Evolutionary conservation across 2,797 vertebrate genomes (phyloP).

Genomic region (Oophaga sylvatica): DNA sequence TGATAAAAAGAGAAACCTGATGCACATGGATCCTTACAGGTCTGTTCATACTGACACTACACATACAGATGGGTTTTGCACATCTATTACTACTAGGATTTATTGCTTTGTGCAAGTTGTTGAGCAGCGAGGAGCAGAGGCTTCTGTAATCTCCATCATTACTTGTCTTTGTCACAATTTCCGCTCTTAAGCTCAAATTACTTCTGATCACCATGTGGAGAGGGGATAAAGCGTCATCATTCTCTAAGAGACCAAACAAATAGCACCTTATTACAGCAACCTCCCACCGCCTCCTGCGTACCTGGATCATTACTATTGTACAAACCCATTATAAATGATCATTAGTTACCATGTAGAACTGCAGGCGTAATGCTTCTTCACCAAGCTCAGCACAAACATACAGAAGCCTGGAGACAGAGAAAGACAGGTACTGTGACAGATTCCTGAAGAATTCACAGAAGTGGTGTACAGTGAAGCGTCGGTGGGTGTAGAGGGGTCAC

Average conservation of each 20-base stretch:
- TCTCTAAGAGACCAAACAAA: neutral
- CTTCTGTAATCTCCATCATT: neutral
- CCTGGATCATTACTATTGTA: neutral
- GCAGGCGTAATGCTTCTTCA: constrained; percentile 99
- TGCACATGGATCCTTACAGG: no score
- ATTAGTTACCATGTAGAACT: constrained; percentile 94
- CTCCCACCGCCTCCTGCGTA: neutral
- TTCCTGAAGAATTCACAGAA: neutral
- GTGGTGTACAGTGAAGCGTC: neutral
- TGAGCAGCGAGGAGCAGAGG: neutral
- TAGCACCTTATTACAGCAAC: neutral
- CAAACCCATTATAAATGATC: neutral
- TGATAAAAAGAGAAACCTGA: no score
- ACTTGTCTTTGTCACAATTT: neutral
- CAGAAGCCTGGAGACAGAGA: constrained; percentile 84
- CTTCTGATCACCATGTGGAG: neutral
- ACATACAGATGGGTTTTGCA: no score
- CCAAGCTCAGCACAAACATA: constrained; percentile 98
- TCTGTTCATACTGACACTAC: no score
- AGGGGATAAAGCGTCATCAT: neutral
- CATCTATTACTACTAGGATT: neutral
- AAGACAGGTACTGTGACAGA: neutral
- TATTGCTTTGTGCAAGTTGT: neutral
- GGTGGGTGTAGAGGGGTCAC: no score
- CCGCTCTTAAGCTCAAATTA: neutral